phyloP scores from a whole-genome alignment of 2,888 invertebrate species.

The Clitarchus hookeri region DNA sequence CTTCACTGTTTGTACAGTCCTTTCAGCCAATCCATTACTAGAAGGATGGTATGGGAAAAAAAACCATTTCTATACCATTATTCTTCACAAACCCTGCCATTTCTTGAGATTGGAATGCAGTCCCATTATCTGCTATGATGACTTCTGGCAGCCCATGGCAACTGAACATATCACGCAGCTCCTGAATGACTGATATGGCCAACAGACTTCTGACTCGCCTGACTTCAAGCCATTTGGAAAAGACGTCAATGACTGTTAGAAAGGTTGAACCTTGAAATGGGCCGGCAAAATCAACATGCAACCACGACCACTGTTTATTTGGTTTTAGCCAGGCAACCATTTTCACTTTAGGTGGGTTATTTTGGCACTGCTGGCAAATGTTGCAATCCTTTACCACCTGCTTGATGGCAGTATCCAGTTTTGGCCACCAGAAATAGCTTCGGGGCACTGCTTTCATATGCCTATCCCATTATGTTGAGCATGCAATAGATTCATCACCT shows the following conservation, averaged over 20 bases:
- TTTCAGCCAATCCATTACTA: no score
- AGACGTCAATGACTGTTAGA: not conserved
- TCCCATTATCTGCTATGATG: not conserved
- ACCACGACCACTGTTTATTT: not conserved
- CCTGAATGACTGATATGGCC: not conserved
- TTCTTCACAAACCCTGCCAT: not conserved
- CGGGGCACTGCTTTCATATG: not conserved
- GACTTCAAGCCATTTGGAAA: not conserved
- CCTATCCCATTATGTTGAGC: not conserved
- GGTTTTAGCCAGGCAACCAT: not conserved
- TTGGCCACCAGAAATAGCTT: not conserved
- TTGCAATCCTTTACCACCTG: not conserved
- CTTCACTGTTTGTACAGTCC: no score
- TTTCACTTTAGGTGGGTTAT: not conserved
- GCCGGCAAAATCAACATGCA: not conserved
- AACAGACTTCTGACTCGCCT: not conserved
- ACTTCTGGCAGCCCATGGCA: not conserved
- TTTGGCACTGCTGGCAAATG: not conserved
- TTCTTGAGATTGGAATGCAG: not conserved
- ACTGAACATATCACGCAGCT: not conserved
- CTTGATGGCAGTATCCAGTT: not conserved
- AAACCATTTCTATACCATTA: no score
- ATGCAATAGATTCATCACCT: not conserved
- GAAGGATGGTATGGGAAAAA: not conserved
- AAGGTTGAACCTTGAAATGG: not conserved